Conservation (phyloP, 2,113 vertebrate genomes). For the Dipodomys ordii region DNA sequence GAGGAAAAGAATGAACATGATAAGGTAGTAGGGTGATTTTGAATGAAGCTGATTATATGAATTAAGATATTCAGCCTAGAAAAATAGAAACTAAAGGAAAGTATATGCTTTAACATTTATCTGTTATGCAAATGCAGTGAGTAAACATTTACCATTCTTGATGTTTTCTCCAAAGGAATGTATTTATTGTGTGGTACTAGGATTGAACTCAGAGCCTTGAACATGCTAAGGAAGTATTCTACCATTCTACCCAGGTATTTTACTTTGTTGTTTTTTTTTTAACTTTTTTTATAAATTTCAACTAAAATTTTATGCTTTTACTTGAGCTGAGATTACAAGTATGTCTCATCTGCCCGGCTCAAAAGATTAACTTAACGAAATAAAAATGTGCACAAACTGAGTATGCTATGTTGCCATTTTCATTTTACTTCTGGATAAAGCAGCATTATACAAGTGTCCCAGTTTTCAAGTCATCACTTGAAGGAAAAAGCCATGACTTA, state of each 20-base stretch:
- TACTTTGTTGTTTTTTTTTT: too few relatives aligned
- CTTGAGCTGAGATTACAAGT: too few relatives aligned
- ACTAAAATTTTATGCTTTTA: too few relatives aligned
- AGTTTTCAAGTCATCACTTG: not conserved
- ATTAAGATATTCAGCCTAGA: not conserved
- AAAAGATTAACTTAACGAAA: slow-evolving; percentile 7
- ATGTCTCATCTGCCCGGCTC: not conserved
- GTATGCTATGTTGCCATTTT: not conserved
- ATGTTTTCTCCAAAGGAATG: not conserved
- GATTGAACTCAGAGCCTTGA: too few relatives aligned
- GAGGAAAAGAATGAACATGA: not conserved
- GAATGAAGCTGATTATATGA: not conserved
- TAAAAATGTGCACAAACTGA: slow-evolving; percentile 22
- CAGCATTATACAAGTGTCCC: not conserved
- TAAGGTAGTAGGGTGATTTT: not conserved
- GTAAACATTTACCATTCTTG: not conserved
- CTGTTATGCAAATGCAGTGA: not conserved
- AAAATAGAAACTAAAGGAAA: not conserved
- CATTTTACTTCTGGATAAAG: not conserved
- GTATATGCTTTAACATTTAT: not conserved
- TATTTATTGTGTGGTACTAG: too few relatives aligned
- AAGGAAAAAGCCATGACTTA: not conserved
- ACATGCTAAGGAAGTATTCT: too few relatives aligned
- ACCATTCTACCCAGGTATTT: too few relatives aligned
- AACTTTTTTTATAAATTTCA: too few relatives aligned